Base-by-base conservation (phyloP, 2,888 invertebrate genomes). In the Patella caerulea region DNA sequence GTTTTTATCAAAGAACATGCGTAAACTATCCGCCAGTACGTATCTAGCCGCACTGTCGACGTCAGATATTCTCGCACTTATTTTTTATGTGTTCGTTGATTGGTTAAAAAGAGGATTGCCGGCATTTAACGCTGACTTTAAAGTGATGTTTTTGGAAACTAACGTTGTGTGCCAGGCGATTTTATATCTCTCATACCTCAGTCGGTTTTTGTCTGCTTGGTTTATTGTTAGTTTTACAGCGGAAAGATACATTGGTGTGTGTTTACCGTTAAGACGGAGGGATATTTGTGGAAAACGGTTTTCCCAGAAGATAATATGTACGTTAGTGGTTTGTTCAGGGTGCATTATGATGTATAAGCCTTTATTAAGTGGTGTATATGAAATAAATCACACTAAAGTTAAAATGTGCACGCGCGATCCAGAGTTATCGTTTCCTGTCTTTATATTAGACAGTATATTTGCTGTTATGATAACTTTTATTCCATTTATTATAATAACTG, bases 31-130 rank as follows among this genome's bases (percentile, higher is more conserved):
- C 0, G 96, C 96, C 0, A 95, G 95, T 82, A 94, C 95, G 84
- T 97, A 97, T 90, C 92, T 97, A 80, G 94, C 95, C 0, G 95
- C 95, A 0, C 91, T 97, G 73, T 96, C 96, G 81, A 96, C 96
- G 89, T 95, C 95, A 0, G 93, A 95, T 4, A 95, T 96, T 84
- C 91, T 96, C 45, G 87, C 94, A 0, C 94, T 94, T 17, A 90
- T 96, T 2, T 93, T 96, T 71, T 91, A 88, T 79, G 90, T 90
- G 24, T 83, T 91, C 54, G 84, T 89, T 53, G 90, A 90, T 79
- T 90, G 90, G 90, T 78, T 90, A 52, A 84, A 85, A 72, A 79
- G 86, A 52, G 89, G 89, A 14, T 78, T 89, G 71, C 84, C 86
- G 12, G 74, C 78, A 3, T 77, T 86, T 69, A 76, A 83, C 9